phyloP scores from a whole-genome alignment of 1,140 invertebrate species.

The Dendrolimus kikuchii region DNA sequence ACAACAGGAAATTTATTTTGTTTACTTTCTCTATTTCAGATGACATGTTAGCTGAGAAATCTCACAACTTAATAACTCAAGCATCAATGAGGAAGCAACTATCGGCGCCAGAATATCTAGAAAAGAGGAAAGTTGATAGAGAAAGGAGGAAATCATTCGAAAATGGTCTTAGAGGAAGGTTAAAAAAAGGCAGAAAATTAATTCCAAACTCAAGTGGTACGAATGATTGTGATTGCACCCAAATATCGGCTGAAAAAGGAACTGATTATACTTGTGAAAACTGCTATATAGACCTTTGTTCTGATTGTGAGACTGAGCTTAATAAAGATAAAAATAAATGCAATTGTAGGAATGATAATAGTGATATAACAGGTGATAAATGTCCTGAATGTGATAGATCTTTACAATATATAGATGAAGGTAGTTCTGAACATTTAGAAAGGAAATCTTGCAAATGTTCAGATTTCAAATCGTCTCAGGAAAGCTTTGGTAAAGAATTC shows the following conservation, averaged over 20 bases:
- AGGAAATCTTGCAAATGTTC: slow-evolving; percentile 56
- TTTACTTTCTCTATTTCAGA: slow-evolving; percentile 41
- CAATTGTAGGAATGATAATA: slow-evolving; percentile 33
- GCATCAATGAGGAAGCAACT: slow-evolving; percentile 80
- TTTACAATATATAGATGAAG: slow-evolving; percentile 51
- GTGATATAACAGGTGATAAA: slow-evolving; percentile 32
- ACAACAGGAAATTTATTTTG: no score
- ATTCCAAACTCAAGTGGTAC: slow-evolving; percentile 33
- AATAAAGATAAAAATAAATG: slow-evolving; percentile 48
- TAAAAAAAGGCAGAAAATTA: slow-evolving; percentile 63
- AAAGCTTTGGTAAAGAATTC: slow-evolving; percentile 58
- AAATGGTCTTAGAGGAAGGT: slow-evolving; percentile 73
- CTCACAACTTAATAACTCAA: slow-evolving; percentile 67
- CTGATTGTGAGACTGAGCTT: slow-evolving; percentile 53
- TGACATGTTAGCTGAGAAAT: slow-evolving; percentile 67
- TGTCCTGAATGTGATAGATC: slow-evolving; percentile 58
- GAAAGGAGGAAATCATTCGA: slow-evolving; percentile 80
- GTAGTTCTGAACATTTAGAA: slow-evolving; percentile 52
- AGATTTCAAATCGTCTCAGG: slow-evolving; percentile 62
- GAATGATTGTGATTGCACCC: slow-evolving; percentile 52
- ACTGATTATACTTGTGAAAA: slow-evolving; percentile 60
- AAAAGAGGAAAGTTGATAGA: slow-evolving; percentile 82
- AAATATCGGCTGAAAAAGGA: slow-evolving; percentile 56
- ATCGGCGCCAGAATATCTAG: slow-evolving; percentile 92
- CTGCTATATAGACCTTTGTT: slow-evolving; percentile 59